Percentiles rank a stretch among this genome's conserved stretches.
phyloP scores from a whole-genome alignment of 2,113 vertebrate genomes.

The Tachuris rubrigastra region DNA sequence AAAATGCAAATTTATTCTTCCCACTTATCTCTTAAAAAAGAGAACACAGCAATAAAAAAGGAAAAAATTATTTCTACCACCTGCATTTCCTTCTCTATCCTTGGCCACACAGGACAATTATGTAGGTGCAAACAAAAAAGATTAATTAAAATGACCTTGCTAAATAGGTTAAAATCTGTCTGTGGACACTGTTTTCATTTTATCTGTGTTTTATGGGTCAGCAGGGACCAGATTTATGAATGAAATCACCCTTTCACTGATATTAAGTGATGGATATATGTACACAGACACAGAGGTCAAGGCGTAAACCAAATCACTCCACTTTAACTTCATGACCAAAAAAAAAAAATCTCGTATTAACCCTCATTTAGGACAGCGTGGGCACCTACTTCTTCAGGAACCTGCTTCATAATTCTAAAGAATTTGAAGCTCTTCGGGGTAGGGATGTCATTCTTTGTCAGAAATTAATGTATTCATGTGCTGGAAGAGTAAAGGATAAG shows the following conservation, averaged over 20 bases:
- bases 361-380: not conserved
- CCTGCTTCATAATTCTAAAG: not conserved
- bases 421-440: not conserved
- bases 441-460: not conserved
- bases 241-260: not conserved
- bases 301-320: not conserved
- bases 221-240: not conserved
- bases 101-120: not conserved
- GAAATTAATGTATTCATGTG: not conserved
- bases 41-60: constrained; percentile 22
- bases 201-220: not conserved
- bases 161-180: not conserved
- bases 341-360: not conserved
- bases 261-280: not conserved
- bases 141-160: not conserved
- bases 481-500: not conserved
- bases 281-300: not conserved
- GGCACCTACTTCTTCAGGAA: not conserved
- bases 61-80: not conserved
- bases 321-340: not conserved
- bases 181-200: not conserved
- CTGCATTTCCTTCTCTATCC: not conserved
- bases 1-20: constrained; percentile 71
- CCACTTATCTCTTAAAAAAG: constrained; percentile 50
- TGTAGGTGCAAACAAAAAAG: not conserved